Evolutionary conservation across 2,888 invertebrate genomes (phyloP).

Genomic region (Mechanitis mazaeus): DNA sequence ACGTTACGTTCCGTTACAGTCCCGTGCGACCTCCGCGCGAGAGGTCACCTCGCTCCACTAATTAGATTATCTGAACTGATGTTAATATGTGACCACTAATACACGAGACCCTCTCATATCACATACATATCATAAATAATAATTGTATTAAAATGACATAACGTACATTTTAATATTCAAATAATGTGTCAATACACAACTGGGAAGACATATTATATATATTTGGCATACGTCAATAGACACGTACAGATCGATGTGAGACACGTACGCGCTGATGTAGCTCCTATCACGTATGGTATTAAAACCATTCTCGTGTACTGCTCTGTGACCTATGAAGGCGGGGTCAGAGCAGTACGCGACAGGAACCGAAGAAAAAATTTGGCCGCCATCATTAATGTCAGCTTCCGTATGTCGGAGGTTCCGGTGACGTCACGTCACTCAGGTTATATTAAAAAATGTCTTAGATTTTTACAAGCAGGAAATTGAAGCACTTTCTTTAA

Average conservation of each 20-base stretch:
- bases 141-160: too few relatives aligned
- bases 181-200: neutral
- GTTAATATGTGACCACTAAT: too few relatives aligned
- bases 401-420: conserved; percentile 18
- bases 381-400: conserved; percentile 41
- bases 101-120: too few relatives aligned
- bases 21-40: too few relatives aligned
- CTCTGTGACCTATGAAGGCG: conserved; percentile 55
- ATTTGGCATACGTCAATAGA: conserved; percentile 7
- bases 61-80: too few relatives aligned
- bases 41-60: too few relatives aligned
- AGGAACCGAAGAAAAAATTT: conserved; percentile 44
- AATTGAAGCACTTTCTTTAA: too few relatives aligned
- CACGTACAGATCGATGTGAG: conserved; percentile 25
- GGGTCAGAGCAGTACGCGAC: conserved; percentile 57
- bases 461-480: neutral
- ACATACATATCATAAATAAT: too few relatives aligned
- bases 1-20: too few relatives aligned
- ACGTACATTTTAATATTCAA: too few relatives aligned
- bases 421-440: neutral
- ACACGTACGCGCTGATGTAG: conserved; percentile 39
- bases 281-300: conserved; percentile 38
- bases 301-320: conserved; percentile 43
- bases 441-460: neutral
- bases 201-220: conserved; percentile 1